phyloP scores from a whole-genome alignment of 1,140 invertebrate genomes.

The Plutomurus gul region DNA sequence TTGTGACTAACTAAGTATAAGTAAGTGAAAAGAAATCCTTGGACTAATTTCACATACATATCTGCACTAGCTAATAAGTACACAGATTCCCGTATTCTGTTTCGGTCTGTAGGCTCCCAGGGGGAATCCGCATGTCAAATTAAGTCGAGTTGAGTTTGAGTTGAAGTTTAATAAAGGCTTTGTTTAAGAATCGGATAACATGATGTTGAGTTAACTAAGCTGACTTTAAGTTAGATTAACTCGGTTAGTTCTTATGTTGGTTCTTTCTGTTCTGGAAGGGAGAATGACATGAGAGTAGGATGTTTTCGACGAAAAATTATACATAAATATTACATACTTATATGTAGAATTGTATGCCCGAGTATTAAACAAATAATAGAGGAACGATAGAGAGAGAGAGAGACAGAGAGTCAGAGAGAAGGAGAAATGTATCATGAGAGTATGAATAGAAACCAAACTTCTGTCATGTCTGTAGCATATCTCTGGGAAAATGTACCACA shows the following conservation, averaged over 20 bases:
- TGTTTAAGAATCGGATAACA: conserved; percentile 15
- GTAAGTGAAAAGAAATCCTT: conserved; percentile 20
- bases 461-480: no score
- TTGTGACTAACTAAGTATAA: not conserved
- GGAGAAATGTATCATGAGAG: no score
- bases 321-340: not conserved
- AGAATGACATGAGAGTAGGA: not conserved
- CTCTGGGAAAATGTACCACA: no score
- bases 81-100: not conserved
- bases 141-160: conserved; percentile 10
- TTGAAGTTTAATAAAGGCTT: conserved; percentile 18
- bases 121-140: conserved; percentile 14
- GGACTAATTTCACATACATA: conserved; percentile 12
- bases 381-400: no score
- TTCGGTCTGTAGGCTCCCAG: not conserved
- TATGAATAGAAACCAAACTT: no score
- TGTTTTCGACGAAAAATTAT: conserved; percentile 9
- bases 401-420: no score
- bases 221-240: conserved; percentile 19
- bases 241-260: not conserved
- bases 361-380: no score
- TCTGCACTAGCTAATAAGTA: not conserved
- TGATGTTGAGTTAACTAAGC: conserved; percentile 21
- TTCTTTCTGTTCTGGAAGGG: not conserved
- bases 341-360: not conserved